phyloP scores from a whole-genome alignment of 2,888 invertebrate species.

The Drosophila atripex region DNA sequence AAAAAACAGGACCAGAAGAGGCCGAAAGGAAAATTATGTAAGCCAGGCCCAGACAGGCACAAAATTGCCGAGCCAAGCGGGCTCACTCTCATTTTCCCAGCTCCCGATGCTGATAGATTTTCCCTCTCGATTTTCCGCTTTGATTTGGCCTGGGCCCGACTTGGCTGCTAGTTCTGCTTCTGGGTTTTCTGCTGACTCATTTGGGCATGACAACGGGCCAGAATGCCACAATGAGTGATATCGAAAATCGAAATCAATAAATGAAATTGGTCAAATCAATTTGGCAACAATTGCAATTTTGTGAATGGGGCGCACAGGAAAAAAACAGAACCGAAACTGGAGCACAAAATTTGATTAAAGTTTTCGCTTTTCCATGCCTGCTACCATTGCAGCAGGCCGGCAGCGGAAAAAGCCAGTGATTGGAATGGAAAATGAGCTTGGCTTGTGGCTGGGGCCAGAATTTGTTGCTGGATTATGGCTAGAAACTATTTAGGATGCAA shows the following conservation, averaged over 20 bases:
- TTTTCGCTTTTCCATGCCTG: constrained; percentile 20
- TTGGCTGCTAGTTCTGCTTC: constrained; percentile 2
- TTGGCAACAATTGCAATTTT: constrained; percentile 78
- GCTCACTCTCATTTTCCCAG: constrained; percentile 21
- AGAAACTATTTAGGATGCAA: constrained; percentile 12
- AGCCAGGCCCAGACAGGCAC: constrained; percentile 40
- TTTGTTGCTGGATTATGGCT: constrained; percentile 18
- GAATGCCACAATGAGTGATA: constrained; percentile 69
- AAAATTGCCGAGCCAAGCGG: constrained; percentile 59
- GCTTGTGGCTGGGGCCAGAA: constrained; percentile 20
- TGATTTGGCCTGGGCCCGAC: constrained; percentile 21
- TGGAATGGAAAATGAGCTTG: constrained; percentile 29
- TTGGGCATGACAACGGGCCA: constrained; percentile 64
- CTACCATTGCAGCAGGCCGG: constrained; percentile 10
- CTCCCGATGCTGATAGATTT: constrained; percentile 44
- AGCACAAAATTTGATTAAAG: constrained; percentile 72
- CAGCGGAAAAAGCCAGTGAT: constrained; percentile 21
- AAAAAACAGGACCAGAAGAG: constrained; percentile 7
- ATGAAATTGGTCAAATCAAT: constrained; percentile 78
- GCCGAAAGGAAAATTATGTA: constrained; percentile 49
- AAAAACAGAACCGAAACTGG: constrained; percentile 49
- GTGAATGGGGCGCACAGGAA: constrained; percentile 31
- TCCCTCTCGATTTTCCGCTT: constrained; percentile 32
- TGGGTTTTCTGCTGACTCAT: constrained; percentile 64
- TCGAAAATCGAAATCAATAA: constrained; percentile 78